Conservation (phyloP, 2,888 invertebrate species). For the Noctua comes region DNA sequence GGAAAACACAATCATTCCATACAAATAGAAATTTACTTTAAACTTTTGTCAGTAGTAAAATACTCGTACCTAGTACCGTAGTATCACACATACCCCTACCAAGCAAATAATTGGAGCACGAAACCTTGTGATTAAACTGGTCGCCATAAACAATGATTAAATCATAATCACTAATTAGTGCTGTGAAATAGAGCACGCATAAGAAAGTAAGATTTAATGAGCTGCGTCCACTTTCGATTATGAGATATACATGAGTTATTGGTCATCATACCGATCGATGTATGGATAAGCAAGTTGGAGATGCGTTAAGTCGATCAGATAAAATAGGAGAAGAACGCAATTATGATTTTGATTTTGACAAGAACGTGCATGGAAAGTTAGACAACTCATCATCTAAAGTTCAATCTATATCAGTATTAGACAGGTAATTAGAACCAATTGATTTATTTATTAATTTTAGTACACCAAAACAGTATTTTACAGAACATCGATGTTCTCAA, state of each 20-base stretch:
- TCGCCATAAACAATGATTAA: constrained; percentile 55
- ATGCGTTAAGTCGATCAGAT: neutral
- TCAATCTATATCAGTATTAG: neutral
- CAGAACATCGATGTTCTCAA: neutral
- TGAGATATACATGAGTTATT: constrained; percentile 27
- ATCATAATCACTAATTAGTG: constrained; percentile 53
- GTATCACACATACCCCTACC: neutral
- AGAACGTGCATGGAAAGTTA: neutral
- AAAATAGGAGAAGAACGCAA: neutral
- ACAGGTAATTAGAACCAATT: neutral
- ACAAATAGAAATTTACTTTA: neutral
- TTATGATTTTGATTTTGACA: neutral
- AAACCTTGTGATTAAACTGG: constrained; percentile 32
- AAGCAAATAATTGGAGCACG: constrained; percentile 23
- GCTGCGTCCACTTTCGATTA: constrained; percentile 60
- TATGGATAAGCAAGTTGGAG: constrained; percentile 32
- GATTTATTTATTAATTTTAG: too few species aligned
- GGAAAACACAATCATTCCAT: neutral
- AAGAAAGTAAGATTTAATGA: constrained; percentile 60
- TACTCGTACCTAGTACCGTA: too few species aligned
- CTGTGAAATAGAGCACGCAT: constrained; percentile 47
- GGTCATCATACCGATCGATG: constrained; percentile 30
- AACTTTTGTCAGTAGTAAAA: neutral
- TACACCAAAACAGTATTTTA: neutral
- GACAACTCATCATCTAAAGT: neutral